A percentile compares a stretch with the other conserved stretches of the same genome.
phyloP scores from a whole-genome alignment of 2,888 invertebrate species.

The Caenorhabditis sp. region DNA sequence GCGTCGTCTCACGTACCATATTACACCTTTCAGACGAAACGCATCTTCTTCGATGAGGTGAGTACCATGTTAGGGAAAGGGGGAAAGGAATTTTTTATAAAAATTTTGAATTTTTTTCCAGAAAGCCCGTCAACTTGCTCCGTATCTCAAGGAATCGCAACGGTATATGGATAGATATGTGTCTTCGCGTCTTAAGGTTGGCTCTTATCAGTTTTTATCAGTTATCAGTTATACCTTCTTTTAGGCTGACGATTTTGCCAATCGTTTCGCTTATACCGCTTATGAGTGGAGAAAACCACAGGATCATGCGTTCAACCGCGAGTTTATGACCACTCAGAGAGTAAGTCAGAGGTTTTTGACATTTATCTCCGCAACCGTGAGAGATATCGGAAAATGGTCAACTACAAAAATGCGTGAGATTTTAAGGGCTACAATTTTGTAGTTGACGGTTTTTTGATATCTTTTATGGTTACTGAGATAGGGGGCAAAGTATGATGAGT shows the following conservation, averaged over 20 bases:
- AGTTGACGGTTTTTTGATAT: too few species aligned
- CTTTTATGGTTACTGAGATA: too few species aligned
- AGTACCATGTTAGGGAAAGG: too few species aligned
- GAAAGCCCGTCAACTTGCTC: constrained; percentile 62
- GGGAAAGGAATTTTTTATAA: too few species aligned
- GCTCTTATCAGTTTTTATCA: background rate
- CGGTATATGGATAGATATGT: constrained; percentile 82
- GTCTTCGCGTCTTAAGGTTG: constrained; percentile 72
- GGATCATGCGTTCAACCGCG: constrained; percentile 81
- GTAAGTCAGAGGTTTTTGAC: constrained; percentile 54
- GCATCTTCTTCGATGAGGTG: constrained; percentile 82
- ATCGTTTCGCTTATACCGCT: constrained; percentile 81
- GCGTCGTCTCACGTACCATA: constrained; percentile 79
- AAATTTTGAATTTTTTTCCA: constrained; percentile 20
- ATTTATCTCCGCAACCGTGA: too few species aligned
- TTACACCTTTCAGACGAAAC: constrained; percentile 80
- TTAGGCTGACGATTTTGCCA: constrained; percentile 81
- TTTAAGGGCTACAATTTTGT: too few species aligned
- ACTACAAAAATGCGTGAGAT: too few species aligned
- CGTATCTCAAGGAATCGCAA: constrained; percentile 79
- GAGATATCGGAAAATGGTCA: too few species aligned
- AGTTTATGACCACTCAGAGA: constrained; percentile 78
- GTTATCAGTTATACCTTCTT: background rate
- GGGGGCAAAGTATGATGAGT: too few species aligned
- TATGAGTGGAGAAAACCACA: constrained; percentile 82